Evolutionary conservation across 2,888 invertebrate species (phyloP).

Genomic region (Eledone cirrhosa): DNA sequence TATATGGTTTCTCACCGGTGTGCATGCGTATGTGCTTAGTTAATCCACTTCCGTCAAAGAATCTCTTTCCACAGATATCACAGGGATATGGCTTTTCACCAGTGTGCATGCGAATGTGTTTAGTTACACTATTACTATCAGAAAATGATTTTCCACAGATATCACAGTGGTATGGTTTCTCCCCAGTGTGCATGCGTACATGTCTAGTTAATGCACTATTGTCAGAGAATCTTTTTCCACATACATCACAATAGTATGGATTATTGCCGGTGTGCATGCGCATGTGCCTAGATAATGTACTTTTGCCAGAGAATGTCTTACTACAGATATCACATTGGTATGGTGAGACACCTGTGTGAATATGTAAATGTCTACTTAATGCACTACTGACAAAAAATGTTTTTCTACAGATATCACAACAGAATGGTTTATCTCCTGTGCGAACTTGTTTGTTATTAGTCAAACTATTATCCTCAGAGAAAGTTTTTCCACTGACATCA

Average conservation of each 20-base stretch:
- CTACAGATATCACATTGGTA: slow-evolving; percentile 11
- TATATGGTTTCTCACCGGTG: slow-evolving; percentile 19
- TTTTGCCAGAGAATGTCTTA: background rate
- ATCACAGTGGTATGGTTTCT: too few relatives aligned
- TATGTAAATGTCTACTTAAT: background rate
- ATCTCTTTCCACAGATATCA: too few relatives aligned
- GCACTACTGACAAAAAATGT: background rate
- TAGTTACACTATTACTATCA: too few relatives aligned
- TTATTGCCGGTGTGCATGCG: background rate
- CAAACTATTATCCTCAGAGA: background rate
- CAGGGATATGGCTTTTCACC: too few relatives aligned
- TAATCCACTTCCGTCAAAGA: too few relatives aligned
- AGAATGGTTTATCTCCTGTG: background rate
- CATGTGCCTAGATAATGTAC: background rate
- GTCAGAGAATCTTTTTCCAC: slow-evolving; percentile 3
- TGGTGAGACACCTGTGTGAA: slow-evolving; percentile 19
- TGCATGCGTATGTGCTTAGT: slow-evolving; percentile 13
- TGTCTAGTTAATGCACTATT: background rate
- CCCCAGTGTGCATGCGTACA: too few relatives aligned
- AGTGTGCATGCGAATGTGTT: too few relatives aligned
- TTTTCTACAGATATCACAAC: background rate
- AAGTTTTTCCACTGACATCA: background rate
- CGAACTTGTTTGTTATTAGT: background rate
- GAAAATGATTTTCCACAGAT: too few relatives aligned
- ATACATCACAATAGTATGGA: background rate